A percentile compares a stretch with the other conserved stretches of the same genome.
These are phyloP conservation scores for Calidris pugnax DNA, from an alignment of 2,113 vertebrate species.

Conservation along the genomic window DNA sequence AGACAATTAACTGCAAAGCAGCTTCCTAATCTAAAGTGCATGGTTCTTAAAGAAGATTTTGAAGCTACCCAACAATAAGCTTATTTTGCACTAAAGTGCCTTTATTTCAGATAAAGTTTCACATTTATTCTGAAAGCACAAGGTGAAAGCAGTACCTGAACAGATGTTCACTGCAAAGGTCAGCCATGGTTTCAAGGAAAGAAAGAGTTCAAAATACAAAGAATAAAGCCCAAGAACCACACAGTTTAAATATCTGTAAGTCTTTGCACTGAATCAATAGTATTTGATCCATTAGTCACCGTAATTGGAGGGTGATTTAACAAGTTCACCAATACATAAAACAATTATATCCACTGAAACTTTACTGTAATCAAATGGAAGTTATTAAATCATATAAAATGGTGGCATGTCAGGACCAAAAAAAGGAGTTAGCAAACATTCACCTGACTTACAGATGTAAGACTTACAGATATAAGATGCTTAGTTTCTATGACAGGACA, in stretches of 20 bases:
- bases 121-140: neutral
- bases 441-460: neutral
- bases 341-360: neutral
- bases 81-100: neutral
- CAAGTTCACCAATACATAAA: neutral
- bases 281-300: neutral
- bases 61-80: neutral
- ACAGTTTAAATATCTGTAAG: neutral
- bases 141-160: neutral
- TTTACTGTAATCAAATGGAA: neutral
- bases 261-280: neutral
- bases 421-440: neutral
- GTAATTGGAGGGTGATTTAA: neutral
- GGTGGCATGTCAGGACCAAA: neutral
- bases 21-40: neutral
- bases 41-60: neutral
- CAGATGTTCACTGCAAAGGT: neutral
- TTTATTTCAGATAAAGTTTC: neutral
- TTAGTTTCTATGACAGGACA: neutral
- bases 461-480: neutral
- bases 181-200: neutral
- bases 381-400: neutral
- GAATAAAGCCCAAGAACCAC: neutral
- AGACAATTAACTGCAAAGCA: neutral
- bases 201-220: neutral